Base-by-base conservation (phyloP, 2,888 invertebrate genomes). In the Xestia rhomboidea region DNA sequence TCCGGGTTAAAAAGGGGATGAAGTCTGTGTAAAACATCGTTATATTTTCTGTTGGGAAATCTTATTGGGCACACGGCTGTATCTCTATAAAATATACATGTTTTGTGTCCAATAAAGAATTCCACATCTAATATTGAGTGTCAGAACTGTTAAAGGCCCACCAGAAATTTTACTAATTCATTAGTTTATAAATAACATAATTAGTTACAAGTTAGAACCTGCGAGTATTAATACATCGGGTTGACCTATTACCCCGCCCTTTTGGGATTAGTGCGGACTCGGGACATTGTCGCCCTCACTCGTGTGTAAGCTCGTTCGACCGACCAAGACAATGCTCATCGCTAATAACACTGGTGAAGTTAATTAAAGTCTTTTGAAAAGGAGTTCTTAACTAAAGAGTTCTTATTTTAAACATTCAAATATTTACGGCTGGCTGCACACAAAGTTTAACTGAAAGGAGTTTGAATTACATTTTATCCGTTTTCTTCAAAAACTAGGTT, bases 191-290 rank as follows among this genome's bases (percentile, higher is more conserved):
- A 51, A 72, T 72, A 78, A 30, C 41, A 18, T 8, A 51, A 57
- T 62, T 62, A 81, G 34, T 73, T 54, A 34, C 0, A 44, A 57
- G 68, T 68, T 68, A 34, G 8, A 41, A 73, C 51, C 30, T 46
- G 24, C n/a, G 51, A 15, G 51, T 63, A 82, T 84, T 70, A 73
- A 79, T 72, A 72, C 62, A 72, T 34, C 46, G 49, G 49, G 68
- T 11, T 82, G 82, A 82, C 85, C 82, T 75, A 75, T 66, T 75
- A 69, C 27, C 66, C 64, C 68, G 62, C 85, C 71, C 82, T 76
- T 75, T 57, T 2, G 62, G 51, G 57, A 49, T 24, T 27, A 44
- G 38, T 38, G 34, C 57, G 15, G 27, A 63, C 57, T 67, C 51
- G 34, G 44, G 27, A 34, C 72, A 76, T 73, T 83, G 76, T 81